Conservation (phyloP, 1,140 invertebrate genomes). For the Camponotus vicinus region DNA sequence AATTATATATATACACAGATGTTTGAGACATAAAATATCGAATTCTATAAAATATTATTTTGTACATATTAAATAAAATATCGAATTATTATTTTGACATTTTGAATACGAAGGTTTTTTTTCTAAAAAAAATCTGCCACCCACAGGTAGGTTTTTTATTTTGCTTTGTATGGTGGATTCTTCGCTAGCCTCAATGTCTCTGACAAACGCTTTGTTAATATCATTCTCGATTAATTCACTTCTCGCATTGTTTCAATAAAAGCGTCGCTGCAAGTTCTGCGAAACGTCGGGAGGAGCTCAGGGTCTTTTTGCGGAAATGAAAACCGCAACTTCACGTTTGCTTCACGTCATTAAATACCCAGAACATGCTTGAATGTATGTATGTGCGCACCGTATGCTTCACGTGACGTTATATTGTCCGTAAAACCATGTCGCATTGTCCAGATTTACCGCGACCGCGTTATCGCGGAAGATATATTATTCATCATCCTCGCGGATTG, state of each 20-base stretch:
- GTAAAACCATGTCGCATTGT: conserved; percentile 23
- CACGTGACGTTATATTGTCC: conserved; percentile 24
- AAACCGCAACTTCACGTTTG: conserved; percentile 65
- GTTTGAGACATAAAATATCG: background rate
- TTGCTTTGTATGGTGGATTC: background rate
- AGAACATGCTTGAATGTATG: too few species aligned
- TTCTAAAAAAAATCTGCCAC: background rate
- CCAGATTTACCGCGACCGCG: background rate
- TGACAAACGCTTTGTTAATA: conserved; percentile 9
- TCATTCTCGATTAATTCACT: conserved; percentile 24
- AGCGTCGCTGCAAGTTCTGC: conserved; percentile 5
- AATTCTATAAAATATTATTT: too few species aligned
- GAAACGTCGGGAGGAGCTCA: conserved; percentile 6
- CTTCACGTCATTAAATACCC: conserved; percentile 64
- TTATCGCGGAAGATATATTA: conserved; percentile 31
- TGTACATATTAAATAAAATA: too few species aligned
- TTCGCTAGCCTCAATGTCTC: background rate
- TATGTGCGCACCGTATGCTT: background rate
- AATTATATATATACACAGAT: background rate
- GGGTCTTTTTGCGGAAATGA: conserved; percentile 72
- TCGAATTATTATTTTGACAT: background rate
- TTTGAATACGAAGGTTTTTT: conserved; percentile 31
- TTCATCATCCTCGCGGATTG: conserved; percentile 1
- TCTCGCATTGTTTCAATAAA: conserved; percentile 44
- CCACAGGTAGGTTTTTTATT: background rate